These are phyloP conservation scores for Oscheius onirici DNA, from an alignment of 2,888 invertebrate species.

Conservation along the genomic window DNA sequence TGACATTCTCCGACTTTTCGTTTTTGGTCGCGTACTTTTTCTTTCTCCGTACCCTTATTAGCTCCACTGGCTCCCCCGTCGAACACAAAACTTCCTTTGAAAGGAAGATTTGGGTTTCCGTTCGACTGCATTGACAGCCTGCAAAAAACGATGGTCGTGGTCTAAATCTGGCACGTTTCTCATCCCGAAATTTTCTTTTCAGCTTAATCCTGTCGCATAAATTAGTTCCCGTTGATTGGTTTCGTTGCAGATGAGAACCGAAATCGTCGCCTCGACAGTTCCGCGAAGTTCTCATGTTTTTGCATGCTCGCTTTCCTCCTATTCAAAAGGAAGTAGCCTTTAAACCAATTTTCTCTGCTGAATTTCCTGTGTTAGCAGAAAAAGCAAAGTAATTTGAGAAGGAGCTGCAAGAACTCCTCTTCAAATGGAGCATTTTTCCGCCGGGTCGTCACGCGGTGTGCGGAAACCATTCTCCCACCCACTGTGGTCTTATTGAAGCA, in stretches of 20 bases:
- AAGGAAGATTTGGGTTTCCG: too few relatives aligned
- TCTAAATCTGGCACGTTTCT: conserved; percentile 18
- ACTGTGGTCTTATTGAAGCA: too few relatives aligned
- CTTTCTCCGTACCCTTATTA: too few relatives aligned
- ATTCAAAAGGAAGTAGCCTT: not conserved
- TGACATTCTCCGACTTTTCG: too few relatives aligned
- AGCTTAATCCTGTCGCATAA: conserved; percentile 26
- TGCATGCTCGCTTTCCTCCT: too few relatives aligned
- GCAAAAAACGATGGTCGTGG: too few relatives aligned
- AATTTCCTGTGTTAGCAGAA: not conserved
- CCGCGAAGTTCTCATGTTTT: not conserved
- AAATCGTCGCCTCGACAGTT: not conserved
- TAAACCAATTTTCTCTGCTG: not conserved
- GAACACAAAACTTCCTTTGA: too few relatives aligned
- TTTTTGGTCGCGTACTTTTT: too few relatives aligned
- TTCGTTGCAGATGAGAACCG: conserved; percentile 11
- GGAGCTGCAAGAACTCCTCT: too few relatives aligned
- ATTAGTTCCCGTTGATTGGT: conserved; percentile 23
- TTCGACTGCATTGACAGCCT: too few relatives aligned
- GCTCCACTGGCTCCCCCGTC: too few relatives aligned
- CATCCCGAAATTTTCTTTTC: conserved; percentile 20
- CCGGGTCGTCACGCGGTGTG: not conserved
- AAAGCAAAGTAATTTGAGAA: conserved; percentile 2
- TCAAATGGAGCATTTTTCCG: not conserved
- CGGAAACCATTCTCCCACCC: not conserved